Base-by-base conservation (phyloP, 2,797 vertebrate genomes). In the Mergus octosetaceus region DNA sequence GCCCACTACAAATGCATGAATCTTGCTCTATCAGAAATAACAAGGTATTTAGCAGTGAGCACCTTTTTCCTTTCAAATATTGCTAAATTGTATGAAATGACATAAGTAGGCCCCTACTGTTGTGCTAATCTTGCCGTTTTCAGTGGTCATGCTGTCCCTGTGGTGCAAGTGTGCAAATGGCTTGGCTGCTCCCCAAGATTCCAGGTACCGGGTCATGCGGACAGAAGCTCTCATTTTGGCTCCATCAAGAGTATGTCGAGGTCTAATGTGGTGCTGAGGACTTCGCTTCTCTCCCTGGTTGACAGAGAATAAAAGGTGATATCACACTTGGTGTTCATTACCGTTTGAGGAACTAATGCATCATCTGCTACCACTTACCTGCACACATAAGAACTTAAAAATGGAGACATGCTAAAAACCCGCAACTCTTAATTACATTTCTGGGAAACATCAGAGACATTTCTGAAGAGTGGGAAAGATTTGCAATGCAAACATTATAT, bases 151-250 rank as follows among this genome's bases (percentile, higher is more conserved):
- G 98, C 99, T 99, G 98, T 99, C 99, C 77, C 99, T 97, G 93
- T 99, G 99, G 93, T 99, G 99, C 76, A 99, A 97, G 96, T 99
- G 99, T 76, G 99, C 99, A 54, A 99, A 99, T 5, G 99, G 99
- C 95, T 99, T 99, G 96, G 98, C 99, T 8, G 99, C 99, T 88
- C 99, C 99, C 99, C 99, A 99, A 13, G 99, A 99, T 93, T 99
- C 99, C 97, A 99, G 97, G 95, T 99, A 99, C 66, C 99, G 98
- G 70, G 99, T 99, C 99, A 99, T 99, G 97, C 99, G 98, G 72
- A 99, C 99, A 0, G 99, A 99, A 4, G 99, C 99, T 97, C 99
- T 98, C 99, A 99, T 99, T 97, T 99, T 99, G 72, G 99, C 98
- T 94, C 99, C 99, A 2, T 99, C 98, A 1, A 98, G 69, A 6